Conservation (phyloP, 53 echinoderm and acorn worm species). For the Luidia sarsii region DNA sequence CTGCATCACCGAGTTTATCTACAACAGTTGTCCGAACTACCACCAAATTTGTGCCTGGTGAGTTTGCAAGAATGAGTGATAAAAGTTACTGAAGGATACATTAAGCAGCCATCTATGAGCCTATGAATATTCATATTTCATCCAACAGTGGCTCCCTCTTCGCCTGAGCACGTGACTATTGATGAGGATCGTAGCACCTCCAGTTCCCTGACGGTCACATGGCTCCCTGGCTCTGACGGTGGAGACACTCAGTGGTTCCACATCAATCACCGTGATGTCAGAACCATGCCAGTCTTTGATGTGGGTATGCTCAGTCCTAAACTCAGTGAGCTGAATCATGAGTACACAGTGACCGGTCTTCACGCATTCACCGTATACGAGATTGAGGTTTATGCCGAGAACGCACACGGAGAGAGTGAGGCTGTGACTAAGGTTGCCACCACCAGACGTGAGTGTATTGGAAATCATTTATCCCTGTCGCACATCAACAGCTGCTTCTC, state of each 20-base stretch:
- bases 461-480: too few species aligned
- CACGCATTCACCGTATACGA: conserved; percentile 9
- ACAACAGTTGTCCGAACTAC: too few species aligned
- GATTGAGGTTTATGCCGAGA: conserved; percentile 21
- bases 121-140: too few species aligned
- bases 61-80: too few species aligned
- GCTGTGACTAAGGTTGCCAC: background rate
- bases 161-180: background rate
- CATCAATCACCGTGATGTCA: conserved; percentile 11
- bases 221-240: conserved; percentile 34
- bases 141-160: too few species aligned
- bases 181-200: background rate
- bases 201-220: background rate
- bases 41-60: too few species aligned
- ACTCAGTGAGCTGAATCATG: background rate
- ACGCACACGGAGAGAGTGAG: background rate
- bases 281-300: background rate
- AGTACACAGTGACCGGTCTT: conserved; percentile 5
- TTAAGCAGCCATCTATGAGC: too few species aligned
- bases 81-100: too few species aligned
- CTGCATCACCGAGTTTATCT: too few species aligned
- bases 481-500: too few species aligned
- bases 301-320: background rate
- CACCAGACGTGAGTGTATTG: conserved; percentile 26
- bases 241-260: conserved; percentile 26